Evolutionary conservation across 2,888 invertebrate genomes (phyloP), one percentile per base, ranked within the genome.

Genomic region (Odontocerum albicorne): DNA sequence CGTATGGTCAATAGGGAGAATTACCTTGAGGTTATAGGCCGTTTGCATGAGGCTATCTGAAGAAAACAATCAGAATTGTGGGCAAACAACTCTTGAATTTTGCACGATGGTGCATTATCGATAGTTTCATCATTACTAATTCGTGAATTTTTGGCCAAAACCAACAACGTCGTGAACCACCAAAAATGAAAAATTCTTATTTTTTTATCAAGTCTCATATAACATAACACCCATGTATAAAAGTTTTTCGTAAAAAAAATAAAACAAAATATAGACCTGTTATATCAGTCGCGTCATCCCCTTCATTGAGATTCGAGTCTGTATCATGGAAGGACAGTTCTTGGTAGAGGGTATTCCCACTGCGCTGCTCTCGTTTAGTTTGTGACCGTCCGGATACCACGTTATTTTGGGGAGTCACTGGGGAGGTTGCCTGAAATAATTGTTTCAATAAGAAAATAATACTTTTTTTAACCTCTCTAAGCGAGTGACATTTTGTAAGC

Each of bases 291-390:
- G 70, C 69, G 60, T 83, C 83, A 63, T 83, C 82, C 49, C 90
- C 89, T 73, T 94, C 95, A 57, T 86, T 89, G 66, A 87, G 84
- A 71, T 90, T 93, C 57, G 91, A 88, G 61, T 92, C 85, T 22
- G 90, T 87, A 72, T 96, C 96, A 74, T 91, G 92, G 75, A 94
- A 94, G 65, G 94, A 90, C 39, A 96, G 82, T 72, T 96, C 96
- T 75, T 95, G 94, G 71, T 95, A 95, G 54, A 95, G 75, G 1
- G 92, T 94, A 71, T 95, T 95, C 12, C 86, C 92, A 69, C 91
- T 91, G 63, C 94, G 83, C 70, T 91, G 90, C 71, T 94, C 93
- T 67, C 88, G 88, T 70, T 84, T 88, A 27, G 90, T 90, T 68
- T 88, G 87, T 49, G 87, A 77, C 65, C 83, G 77, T 65, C 80